Evolutionary conservation across 2,888 invertebrate species (phyloP).

Genomic region (Syrista parreyssii): DNA sequence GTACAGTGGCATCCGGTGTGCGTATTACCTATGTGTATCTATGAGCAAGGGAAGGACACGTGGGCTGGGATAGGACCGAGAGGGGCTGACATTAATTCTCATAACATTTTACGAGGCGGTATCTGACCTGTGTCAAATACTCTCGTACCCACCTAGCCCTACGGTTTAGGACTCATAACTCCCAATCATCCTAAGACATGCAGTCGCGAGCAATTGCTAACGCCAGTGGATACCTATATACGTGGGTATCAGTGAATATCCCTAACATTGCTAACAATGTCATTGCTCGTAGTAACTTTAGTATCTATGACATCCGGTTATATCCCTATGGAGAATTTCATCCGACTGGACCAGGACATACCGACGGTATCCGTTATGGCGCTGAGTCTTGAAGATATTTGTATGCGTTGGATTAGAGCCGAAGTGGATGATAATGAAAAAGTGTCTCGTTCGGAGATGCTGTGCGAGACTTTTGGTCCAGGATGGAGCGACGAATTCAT

Average conservation of each 20-base stretch:
- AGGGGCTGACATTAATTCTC: slow-evolving; percentile 62
- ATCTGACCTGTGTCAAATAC: slow-evolving; percentile 65
- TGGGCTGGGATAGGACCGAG: slow-evolving; percentile 23
- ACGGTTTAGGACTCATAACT: slow-evolving; percentile 65
- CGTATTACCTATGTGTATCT: neutral
- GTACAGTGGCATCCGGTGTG: neutral
- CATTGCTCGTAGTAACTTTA: neutral
- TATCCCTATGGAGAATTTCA: neutral
- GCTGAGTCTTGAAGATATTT: neutral
- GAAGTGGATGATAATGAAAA: neutral
- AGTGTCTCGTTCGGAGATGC: neutral
- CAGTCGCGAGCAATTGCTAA: slow-evolving; percentile 57
- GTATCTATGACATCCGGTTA: neutral
- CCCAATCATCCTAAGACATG: slow-evolving; percentile 64
- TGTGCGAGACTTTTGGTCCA: neutral
- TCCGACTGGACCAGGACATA: neutral
- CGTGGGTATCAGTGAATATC: neutral
- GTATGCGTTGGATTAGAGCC: neutral
- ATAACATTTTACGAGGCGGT: slow-evolving; percentile 66
- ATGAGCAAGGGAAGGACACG: neutral
- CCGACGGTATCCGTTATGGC: neutral
- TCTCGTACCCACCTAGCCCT: slow-evolving; percentile 56
- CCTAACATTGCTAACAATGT: neutral
- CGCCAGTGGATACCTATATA: neutral
- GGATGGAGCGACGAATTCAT: neutral